Base-by-base conservation (phyloP, 2,888 invertebrate species). In the Diabrotica balteata region DNA sequence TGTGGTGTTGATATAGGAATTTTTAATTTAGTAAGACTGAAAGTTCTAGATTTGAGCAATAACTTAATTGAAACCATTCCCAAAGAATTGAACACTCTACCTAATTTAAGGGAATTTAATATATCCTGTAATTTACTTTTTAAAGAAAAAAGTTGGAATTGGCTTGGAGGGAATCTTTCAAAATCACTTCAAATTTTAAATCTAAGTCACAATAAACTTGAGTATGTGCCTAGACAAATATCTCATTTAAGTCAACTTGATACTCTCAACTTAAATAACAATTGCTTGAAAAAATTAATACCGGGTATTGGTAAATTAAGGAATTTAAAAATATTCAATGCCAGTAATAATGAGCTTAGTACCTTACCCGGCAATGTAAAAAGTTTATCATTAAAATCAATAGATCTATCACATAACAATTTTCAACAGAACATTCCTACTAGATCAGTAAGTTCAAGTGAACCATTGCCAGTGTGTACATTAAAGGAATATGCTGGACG, bases 41-140 rank as follows among this genome's bases (percentile, higher is more conserved):
- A 87, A 67, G 75, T 88, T 53, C 84, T 95, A 58, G 89, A 93
- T 84, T 82, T 94, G 67, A 90, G 90, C 69, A 85, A 90, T 67
- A 95, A 95, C 86, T 86, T 87, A 70, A 87, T 94, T 59, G 88
- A 88, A 69, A 88, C 85, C 77, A 83, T 94, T 59, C 94, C 94
- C 1, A 84, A 86, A 11, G 92, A 91, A 79, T 81, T 94, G 72
- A 91, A 90, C 75, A 84, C 85, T 1, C 85, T 94, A 77, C 85
- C 88, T 0, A 86, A 84, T 76, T 80, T 94, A 60, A 84, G 83
- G 68, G 90, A 90, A 77, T 79, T 94, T 8, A 85, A 89, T 80
- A 76, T 94, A 32, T 85, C 89, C 0, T 85, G 88, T 66, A 94
- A 94, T 84, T 81, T 83, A 54, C 84, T 94, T 45, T 90, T 90